These are phyloP conservation scores for Plebejus argus DNA, from an alignment of 2,888 invertebrate genomes.

Conservation along the genomic window DNA sequence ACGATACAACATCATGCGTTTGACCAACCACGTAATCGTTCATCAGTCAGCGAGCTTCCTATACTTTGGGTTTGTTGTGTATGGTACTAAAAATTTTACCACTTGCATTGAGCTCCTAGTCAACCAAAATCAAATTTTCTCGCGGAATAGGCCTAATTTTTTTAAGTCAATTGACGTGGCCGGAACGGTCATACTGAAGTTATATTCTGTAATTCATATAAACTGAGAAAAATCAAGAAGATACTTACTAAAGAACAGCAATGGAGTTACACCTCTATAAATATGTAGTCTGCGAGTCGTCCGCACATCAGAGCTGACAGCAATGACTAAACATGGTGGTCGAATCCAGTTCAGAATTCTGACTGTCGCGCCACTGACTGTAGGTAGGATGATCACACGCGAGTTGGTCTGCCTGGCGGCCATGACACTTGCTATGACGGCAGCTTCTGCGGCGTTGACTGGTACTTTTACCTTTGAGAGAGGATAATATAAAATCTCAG, in stretches of 20 bases:
- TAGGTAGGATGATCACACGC: conserved; percentile 82
- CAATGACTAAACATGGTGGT: conserved; percentile 83
- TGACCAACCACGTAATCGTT: background rate
- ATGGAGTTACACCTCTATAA: conserved; percentile 82
- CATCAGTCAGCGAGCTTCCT: background rate
- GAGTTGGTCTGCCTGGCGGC: conserved; percentile 54
- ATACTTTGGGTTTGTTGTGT: background rate
- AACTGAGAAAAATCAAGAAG: background rate
- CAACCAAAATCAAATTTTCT: too few species aligned
- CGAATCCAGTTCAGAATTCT: conserved; percentile 80
- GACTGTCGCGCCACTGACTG: conserved; percentile 82
- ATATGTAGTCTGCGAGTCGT: conserved; percentile 82
- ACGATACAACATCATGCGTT: background rate
- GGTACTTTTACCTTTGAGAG: conserved; percentile 55
- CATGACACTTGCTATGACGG: conserved; percentile 54
- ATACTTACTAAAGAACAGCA: conserved; percentile 72
- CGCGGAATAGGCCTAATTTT: too few species aligned
- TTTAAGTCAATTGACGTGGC: too few species aligned
- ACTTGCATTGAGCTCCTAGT: too few species aligned
- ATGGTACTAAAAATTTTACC: too few species aligned
- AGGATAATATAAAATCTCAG: too few species aligned
- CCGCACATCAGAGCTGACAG: conserved; percentile 80
- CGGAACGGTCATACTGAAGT: too few species aligned
- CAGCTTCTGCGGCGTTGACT: conserved; percentile 62
- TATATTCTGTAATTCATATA: too few species aligned